Evolutionary conservation across 35 echinoderm and acorn worm species (phyloP), one percentile per base, ranked within the genome.

Genomic region (Amphiura filiformis): DNA sequence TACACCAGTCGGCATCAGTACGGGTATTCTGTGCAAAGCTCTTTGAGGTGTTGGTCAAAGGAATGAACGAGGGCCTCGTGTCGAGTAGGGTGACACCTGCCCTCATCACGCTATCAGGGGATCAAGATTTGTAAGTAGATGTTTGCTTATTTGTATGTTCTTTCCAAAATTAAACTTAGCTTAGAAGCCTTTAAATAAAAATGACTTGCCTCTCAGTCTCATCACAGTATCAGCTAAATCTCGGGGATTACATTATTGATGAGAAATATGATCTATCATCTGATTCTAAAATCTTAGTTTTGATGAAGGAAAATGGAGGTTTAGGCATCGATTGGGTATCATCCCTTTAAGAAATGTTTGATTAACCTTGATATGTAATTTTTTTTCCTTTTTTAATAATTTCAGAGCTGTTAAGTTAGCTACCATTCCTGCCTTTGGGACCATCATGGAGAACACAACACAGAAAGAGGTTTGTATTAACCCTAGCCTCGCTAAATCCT

Each of bases 341-440:
- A n/a, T n/a, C n/a, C n/a, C n/a, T n/a, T n/a, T n/a, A n/a, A n/a
- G n/a, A n/a, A n/a, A n/a, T n/a, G n/a, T n/a, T 81, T 30, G 28
- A 34, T 41, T 41, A 30, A 36, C 11, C 37, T 81, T n/a, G 31
- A 14, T 77, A 77, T 0, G 35, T 77, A 77, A 35, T 77, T 26
- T 33, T 1, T 65, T 65, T 20, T 65, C 33, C 33, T 47, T 83
- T 26, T n/a, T n/a, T n/a, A n/a, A n/a, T n/a, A n/a, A n/a, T n/a
- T 77, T 22, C 77, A 99, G 96, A 26, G 49, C 82, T 91, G 96
- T 99, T 1, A 88, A 91, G 64, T 87, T 94, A 70, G 86, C 96
- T 85, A 99, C 96, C 56, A 94, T 99, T 78, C 93, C 96, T 40
- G 96, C 93, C 40, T 99, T 99, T 88, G 96, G 96, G 22, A 94